Conservation (phyloP, 2,888 invertebrate genomes). For the Trisateles emortualis region DNA sequence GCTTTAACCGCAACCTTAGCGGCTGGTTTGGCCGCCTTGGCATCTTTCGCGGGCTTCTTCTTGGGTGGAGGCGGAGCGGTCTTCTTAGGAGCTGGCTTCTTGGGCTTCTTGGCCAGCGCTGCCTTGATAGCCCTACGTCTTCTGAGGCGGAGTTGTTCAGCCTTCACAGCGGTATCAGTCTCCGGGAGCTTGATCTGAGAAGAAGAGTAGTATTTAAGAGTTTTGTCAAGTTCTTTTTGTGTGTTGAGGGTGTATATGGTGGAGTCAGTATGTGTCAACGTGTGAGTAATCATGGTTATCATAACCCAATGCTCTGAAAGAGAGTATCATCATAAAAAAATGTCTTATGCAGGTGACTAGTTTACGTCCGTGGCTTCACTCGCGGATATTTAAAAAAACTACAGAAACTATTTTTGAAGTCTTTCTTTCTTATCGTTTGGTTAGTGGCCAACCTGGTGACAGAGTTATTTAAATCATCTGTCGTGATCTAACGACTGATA, state of each 20-base stretch:
- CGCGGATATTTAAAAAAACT: too few species aligned
- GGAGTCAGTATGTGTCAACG: conserved; percentile 79
- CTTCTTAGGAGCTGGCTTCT: conserved; percentile 81
- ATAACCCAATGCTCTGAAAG: conserved; percentile 86
- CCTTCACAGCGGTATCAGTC: conserved; percentile 77
- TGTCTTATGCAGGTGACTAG: too few species aligned
- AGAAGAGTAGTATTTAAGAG: conserved; percentile 8
- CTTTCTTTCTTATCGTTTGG: too few species aligned
- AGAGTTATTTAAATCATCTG: too few species aligned
- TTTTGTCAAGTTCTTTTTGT: accelerated
- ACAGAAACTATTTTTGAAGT: too few species aligned
- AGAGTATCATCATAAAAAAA: conserved; percentile 76
- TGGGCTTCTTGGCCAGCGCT: conserved; percentile 83
- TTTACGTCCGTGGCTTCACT: too few species aligned
- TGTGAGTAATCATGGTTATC: conserved; percentile 80
- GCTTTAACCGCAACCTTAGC: conserved; percentile 40
- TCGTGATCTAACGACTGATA: too few species aligned
- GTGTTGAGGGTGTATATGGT: background rate
- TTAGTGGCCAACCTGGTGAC: too few species aligned
- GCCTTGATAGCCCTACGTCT: conserved; percentile 84
- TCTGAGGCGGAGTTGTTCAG: conserved; percentile 80
- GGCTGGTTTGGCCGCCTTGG: conserved; percentile 39
- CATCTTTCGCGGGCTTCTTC: conserved; percentile 62
- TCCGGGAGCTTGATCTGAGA: conserved; percentile 81
- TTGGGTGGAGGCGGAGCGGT: conserved; percentile 78